These are phyloP conservation scores for Sebastes diploproa DNA, from an alignment of 2,797 vertebrate genomes.

Conservation along the genomic window DNA sequence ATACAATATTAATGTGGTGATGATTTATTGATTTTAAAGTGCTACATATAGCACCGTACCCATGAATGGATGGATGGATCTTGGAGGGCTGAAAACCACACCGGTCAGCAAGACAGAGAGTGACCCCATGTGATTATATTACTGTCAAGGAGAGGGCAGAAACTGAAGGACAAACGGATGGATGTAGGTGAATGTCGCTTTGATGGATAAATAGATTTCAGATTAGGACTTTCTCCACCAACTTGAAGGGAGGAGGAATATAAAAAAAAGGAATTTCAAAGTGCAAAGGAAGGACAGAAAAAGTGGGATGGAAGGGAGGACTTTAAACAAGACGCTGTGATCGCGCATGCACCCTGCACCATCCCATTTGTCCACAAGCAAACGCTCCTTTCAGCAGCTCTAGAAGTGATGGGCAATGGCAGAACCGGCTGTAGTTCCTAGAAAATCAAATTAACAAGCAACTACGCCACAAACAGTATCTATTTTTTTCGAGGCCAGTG, in stretches of 20 bases:
- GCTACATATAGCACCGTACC: not conserved
- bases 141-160: not conserved
- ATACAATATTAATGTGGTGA: not conserved
- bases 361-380: constrained; percentile 2
- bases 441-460: not conserved
- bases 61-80: not conserved
- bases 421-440: not conserved
- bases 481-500: accelerated
- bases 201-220: too few species aligned
- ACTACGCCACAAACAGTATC: not conserved
- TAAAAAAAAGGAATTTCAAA: not conserved
- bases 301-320: constrained; percentile 9
- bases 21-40: constrained; percentile 15
- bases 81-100: not conserved
- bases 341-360: constrained; percentile 25
- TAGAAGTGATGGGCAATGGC: not conserved
- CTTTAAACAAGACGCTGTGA: constrained; percentile 21
- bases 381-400: not conserved
- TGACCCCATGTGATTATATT: not conserved
- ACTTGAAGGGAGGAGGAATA: not conserved
- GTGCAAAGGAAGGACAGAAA: constrained; percentile 27
- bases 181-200: not conserved
- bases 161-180: constrained; percentile 10
- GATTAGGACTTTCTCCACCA: too few species aligned
- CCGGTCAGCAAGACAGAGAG: constrained; percentile 1